Conservation (phyloP, 2,797 vertebrate genomes). For the Smutsia gigantea region DNA sequence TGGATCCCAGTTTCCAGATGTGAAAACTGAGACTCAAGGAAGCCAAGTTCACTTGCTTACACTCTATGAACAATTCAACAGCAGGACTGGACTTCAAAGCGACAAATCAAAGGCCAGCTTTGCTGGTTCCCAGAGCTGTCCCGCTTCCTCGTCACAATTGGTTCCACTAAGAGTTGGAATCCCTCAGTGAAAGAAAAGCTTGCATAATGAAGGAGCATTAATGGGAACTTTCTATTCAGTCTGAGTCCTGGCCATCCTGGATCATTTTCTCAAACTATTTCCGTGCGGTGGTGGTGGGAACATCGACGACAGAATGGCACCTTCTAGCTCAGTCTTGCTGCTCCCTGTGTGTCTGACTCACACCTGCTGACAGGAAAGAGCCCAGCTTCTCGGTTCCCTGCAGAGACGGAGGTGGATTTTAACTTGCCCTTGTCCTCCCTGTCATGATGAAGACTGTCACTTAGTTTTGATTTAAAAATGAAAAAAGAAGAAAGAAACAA, state of each 20-base stretch:
- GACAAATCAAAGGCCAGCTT: conserved; percentile 34
- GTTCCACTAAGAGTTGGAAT: conserved; percentile 63
- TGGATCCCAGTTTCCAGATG: not conserved
- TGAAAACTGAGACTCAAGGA: conserved; percentile 37
- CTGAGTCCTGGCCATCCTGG: conserved; percentile 56
- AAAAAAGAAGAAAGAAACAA: conserved; percentile 50
- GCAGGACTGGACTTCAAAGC: not conserved
- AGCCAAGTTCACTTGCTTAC: conserved; percentile 17
- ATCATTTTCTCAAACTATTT: conserved; percentile 77
- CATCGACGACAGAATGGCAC: conserved; percentile 67
- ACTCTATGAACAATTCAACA: not conserved
- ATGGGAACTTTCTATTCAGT: conserved; percentile 62
- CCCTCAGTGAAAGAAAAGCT: conserved; percentile 64
- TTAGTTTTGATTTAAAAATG: conserved; percentile 54
- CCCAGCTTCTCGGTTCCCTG: conserved; percentile 43
- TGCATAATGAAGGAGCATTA: conserved; percentile 62
- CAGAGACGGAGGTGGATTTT: conserved; percentile 67
- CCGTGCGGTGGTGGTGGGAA: conserved; percentile 64
- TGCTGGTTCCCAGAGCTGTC: conserved; percentile 71
- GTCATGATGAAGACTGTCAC: conserved; percentile 49
- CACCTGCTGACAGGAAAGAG: conserved; percentile 67
- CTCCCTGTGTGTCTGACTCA: conserved; percentile 70
- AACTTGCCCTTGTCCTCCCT: conserved; percentile 56
- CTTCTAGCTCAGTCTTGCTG: conserved; percentile 66
- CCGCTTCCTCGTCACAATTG: conserved; percentile 53